Percentiles rank a stretch among this genome's conserved stretches.
Conservation (phyloP, 2,113 vertebrate species). For the Neoarius graeffei region DNA sequence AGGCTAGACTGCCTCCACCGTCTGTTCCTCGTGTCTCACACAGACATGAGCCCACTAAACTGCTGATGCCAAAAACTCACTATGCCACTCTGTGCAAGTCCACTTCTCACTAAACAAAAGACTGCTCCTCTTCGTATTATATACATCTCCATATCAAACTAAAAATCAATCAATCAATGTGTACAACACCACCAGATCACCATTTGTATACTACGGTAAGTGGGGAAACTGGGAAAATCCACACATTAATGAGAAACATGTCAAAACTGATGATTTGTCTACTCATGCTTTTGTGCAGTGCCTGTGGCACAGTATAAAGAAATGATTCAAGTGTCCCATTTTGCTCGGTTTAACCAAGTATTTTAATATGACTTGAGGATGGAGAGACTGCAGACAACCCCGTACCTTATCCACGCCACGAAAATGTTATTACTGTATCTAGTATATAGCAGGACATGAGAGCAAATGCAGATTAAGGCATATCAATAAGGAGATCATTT, state of each 20-base stretch:
- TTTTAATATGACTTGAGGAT: neutral
- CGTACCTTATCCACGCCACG: neutral
- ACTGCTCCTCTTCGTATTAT: neutral
- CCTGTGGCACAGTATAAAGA: neutral
- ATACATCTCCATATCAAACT: neutral
- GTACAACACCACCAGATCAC: neutral
- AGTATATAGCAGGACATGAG: neutral
- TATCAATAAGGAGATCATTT: neutral
- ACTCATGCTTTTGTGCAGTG: neutral
- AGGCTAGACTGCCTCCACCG: slow-evolving; percentile 52
- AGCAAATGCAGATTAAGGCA: neutral
- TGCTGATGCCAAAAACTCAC: slow-evolving; percentile 51
- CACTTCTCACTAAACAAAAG: slow-evolving; percentile 40
- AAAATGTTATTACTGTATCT: neutral
- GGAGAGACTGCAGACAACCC: neutral
- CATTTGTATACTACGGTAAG: neutral
- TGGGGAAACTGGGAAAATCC: neutral
- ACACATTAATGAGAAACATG: neutral
- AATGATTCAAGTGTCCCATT: neutral
- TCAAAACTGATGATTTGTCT: neutral
- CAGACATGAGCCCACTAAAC: slow-evolving; percentile 42
- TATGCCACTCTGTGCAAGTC: slow-evolving; percentile 16
- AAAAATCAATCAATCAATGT: neutral
- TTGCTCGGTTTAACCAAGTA: neutral
- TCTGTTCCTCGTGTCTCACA: slow-evolving; percentile 47